Evolutionary conservation across 2,888 invertebrate species (phyloP), one percentile per base, ranked within the genome.

Genomic region (Aporophyla nigra): DNA sequence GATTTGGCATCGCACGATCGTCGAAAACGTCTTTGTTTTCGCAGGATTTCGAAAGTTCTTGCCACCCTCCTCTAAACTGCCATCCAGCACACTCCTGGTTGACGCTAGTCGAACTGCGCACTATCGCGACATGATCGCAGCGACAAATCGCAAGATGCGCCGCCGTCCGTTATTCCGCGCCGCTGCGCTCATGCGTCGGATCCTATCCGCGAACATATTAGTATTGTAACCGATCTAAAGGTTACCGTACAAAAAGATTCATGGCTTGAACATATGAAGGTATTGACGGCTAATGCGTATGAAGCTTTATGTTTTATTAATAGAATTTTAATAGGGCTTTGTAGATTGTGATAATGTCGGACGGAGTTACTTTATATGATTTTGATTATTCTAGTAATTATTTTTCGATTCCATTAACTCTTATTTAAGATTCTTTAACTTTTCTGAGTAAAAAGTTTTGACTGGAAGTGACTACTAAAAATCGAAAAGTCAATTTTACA

Each of bases 101-200:
- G 91, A 89, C 86, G 89, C 91, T 92, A 92, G 93, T 89, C 88
- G 87, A 87, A 79, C 79, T 80, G 87, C 83, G 83, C 85, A 81
- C 89, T 92, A 92, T 93, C 92, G 86, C 89, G 89, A 92, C 91
- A 92, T 87, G 92, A 93, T 93, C 91, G 90, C 90, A 88, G 90
- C 91, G 93, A 94, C 94, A 94, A 95, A 94, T 94, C 91, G 94
- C 92, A 88, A 91, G 87, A 87, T 89, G 91, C 88, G 89, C 82
- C 85, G 82, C 72, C 80, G 87, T 83, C 82, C 70, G 88, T 89
- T 88, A 89, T 92, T 93, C 91, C 90, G 91, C 92, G 85, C 89
- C 90, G 89, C 76, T 92, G 94, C 90, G 82, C 86, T 74, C 86
- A 86, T 84, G 88, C 87, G 89, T 88, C 87, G 71, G 83, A 86